Evolutionary conservation across 2,797 vertebrate genomes (phyloP), one percentile per base, ranked within the genome.

Genomic region (Neosilurus mollespiculum): DNA sequence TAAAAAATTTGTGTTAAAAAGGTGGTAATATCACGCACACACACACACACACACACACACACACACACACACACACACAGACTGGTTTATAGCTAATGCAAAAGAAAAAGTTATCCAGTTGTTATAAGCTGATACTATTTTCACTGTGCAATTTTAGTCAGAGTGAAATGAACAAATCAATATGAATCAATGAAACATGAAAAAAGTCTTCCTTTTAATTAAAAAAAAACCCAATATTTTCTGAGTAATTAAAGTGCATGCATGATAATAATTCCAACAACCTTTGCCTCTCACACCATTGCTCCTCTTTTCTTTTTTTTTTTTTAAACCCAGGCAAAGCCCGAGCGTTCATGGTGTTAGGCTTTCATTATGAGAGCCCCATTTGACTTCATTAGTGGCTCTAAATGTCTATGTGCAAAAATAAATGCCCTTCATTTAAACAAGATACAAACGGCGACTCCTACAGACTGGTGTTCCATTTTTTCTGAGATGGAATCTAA

Each of bases 371-470:
- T 49, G 73, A 78, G 71, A 82, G 76, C 64, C 77, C 62, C 75
- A 15, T 81, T 83, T 73, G 81, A 85, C 81, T 87, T 83, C 87
- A 81, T 86, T 87, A 86, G 69, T 24, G 54, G 49, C 54, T 81
- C 75, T 62, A 81, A 49, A n/a, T 14, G 66, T 81, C 56, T 59
- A 65, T 56, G 61, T 43, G 26, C 30, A 76, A 82, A 65, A 78
- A 62, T 78, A 62, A 76, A 78, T 54, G 71, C 62, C 64, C 81
- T 56, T 69, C 67, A 83, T 76, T 80, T 77, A 26, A 61, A 67
- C 78, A 37, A 56, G 79, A 71, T 62, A 51, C 30, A 64, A 86
- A 81, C 30, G 20, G 10, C 59, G 8, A 53, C 61, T 78, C 72
- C 72, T 53, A 61, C 8, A 5, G 22, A 43, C 34, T 30, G 15